These are phyloP conservation scores for Dendrolimus pini DNA, from an alignment of 2,888 invertebrate species.

Conservation along the genomic window DNA sequence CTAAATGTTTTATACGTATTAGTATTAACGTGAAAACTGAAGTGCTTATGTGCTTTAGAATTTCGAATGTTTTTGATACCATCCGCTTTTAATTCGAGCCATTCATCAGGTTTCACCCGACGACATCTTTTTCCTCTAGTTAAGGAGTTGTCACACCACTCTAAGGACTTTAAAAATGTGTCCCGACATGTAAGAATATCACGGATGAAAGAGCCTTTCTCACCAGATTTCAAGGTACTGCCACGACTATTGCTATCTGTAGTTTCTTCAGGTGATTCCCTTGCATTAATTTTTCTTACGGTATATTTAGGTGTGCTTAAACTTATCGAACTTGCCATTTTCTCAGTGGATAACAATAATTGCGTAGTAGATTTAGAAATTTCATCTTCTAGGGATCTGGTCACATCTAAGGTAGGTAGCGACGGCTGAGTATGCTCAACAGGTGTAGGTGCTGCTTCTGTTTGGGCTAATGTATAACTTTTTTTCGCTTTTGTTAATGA, in stretches of 20 bases:
- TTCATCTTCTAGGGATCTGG: constrained; percentile 34
- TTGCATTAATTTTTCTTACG: constrained; percentile 21
- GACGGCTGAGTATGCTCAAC: constrained; percentile 10
- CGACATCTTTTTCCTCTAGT: constrained; percentile 60
- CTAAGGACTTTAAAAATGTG: constrained; percentile 61
- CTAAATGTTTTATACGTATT: no score
- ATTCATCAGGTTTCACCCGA: constrained; percentile 55
- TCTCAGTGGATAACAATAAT: constrained; percentile 44
- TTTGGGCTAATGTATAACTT: constrained; percentile 44
- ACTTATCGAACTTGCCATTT: constrained; percentile 32
- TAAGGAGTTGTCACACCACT: constrained; percentile 69
- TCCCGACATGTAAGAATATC: constrained; percentile 63
- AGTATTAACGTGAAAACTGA: background rate
- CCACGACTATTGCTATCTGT: constrained; percentile 33
- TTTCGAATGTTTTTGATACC: constrained; percentile 34
- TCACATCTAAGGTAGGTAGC: constrained; percentile 23
- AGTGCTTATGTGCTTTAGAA: constrained; percentile 14
- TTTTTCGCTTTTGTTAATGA: constrained; percentile 41
- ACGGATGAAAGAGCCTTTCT: constrained; percentile 63
- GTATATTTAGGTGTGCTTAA: constrained; percentile 20
- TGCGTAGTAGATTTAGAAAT: constrained; percentile 44
- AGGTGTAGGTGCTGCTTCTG: constrained; percentile 17
- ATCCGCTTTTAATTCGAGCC: constrained; percentile 54
- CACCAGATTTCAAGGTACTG: constrained; percentile 58
- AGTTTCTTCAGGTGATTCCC: constrained; percentile 25